A percentile compares a stretch with the other conserved stretches of the same genome.
phyloP scores from a whole-genome alignment of 1,140 invertebrate species.

The Pachypsylla venusta region DNA sequence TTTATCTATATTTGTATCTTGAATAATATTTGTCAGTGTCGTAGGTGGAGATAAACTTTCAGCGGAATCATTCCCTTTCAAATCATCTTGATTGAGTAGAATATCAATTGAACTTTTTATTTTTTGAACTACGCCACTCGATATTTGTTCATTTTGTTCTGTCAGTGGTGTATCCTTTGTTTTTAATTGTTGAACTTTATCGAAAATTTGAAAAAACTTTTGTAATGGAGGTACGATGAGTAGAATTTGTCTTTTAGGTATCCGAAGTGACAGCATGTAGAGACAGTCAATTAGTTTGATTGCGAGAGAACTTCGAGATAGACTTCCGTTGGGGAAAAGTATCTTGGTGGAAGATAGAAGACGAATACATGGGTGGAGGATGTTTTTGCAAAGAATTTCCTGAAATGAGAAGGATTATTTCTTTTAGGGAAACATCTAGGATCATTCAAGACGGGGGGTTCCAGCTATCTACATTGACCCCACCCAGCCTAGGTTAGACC shows the following conservation, averaged over 20 bases:
- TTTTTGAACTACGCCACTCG: too few relatives aligned
- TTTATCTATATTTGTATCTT: constrained; percentile 25
- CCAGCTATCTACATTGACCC: too few relatives aligned
- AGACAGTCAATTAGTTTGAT: constrained; percentile 67
- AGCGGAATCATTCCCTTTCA: constrained; percentile 25
- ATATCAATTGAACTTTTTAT: constrained; percentile 1
- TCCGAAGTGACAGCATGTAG: constrained; percentile 57
- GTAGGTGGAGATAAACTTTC: constrained; percentile 38
- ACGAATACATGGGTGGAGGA: constrained; percentile 58
- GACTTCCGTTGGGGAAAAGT: constrained; percentile 59
- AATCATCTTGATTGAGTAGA: constrained; percentile 17
- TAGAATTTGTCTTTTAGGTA: constrained; percentile 70
- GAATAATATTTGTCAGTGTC: background rate
- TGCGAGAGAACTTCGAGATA: constrained; percentile 53
- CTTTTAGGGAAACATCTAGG: too few relatives aligned
- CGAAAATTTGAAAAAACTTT: constrained; percentile 74
- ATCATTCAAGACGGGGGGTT: too few relatives aligned
- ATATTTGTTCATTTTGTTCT: background rate
- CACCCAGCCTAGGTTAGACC: too few relatives aligned
- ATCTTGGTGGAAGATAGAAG: constrained; percentile 54
- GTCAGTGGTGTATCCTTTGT: background rate
- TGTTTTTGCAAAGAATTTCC: constrained; percentile 56
- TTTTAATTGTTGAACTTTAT: constrained; percentile 43
- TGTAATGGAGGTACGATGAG: constrained; percentile 52
- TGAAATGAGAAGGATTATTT: constrained; percentile 30